Evolutionary conservation across 2,797 vertebrate genomes (phyloP).

Genomic region (Melanotaenia parkinsoni): DNA sequence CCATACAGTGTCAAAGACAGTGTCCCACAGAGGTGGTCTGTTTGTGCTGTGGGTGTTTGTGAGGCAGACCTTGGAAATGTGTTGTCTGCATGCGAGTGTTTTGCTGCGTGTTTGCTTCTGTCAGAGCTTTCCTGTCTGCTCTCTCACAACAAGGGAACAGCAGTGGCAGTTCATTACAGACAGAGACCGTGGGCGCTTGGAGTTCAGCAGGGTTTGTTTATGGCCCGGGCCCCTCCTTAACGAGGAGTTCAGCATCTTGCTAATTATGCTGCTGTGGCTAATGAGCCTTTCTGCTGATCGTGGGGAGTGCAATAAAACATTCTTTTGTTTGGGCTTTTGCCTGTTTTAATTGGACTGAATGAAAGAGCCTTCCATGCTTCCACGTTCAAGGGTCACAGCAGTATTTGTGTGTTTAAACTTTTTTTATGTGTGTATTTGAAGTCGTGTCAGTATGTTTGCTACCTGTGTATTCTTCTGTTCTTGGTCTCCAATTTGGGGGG

Average conservation of each 20-base stretch:
- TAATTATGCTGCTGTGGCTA: constrained; percentile 87
- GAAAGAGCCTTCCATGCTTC: constrained; percentile 67
- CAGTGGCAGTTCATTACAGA: constrained; percentile 81
- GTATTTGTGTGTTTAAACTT: constrained; percentile 35
- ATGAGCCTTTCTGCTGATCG: constrained; percentile 83
- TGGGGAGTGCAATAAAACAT: constrained; percentile 77
- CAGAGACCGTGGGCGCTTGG: constrained; percentile 72
- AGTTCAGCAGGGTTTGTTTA: constrained; percentile 85
- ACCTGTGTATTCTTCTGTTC: constrained; percentile 37
- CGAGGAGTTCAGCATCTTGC: constrained; percentile 85
- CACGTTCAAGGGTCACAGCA: constrained; percentile 51
- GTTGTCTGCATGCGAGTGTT: constrained; percentile 20
- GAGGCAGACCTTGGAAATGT: constrained; percentile 31
- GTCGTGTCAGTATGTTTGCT: constrained; percentile 24
- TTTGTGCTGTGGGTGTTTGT: constrained; percentile 46
- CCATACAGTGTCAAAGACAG: constrained; percentile 35
- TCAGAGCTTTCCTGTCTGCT: constrained; percentile 61
- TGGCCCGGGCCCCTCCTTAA: constrained; percentile 82
- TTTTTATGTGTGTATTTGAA: constrained; percentile 42
- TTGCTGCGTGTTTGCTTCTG: constrained; percentile 59
- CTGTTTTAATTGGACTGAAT: constrained; percentile 82
- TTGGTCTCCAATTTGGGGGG: constrained; percentile 49
- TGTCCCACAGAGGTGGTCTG: constrained; percentile 49
- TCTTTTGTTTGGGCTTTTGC: constrained; percentile 80
- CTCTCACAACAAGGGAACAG: constrained; percentile 70